Conservation (phyloP, 2,797 vertebrate genomes). For the Mionectes olivaceus region DNA sequence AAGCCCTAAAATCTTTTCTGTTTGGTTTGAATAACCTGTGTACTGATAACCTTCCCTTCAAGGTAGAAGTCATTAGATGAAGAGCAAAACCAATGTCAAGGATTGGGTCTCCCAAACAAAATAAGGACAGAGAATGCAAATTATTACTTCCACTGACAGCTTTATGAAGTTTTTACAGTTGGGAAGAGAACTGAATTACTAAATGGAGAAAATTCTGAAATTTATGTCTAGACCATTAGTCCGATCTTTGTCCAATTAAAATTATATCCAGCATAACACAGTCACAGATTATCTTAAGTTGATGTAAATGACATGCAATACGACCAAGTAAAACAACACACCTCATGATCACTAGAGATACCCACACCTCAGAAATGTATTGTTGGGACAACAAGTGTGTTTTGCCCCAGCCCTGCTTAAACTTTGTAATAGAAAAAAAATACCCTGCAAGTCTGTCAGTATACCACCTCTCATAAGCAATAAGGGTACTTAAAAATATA, state of each 20-base stretch:
- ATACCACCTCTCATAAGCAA: not conserved
- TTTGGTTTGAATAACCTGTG: not conserved
- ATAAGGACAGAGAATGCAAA: not conserved
- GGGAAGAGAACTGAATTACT: not conserved
- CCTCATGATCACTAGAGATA: no score
- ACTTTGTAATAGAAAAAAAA: not conserved
- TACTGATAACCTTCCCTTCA: not conserved
- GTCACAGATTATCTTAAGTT: not conserved
- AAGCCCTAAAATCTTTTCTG: not conserved
- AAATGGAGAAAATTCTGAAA: not conserved
- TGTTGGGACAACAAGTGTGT: not conserved
- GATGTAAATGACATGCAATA: not conserved
- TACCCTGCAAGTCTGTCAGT: not conserved
- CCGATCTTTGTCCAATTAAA: not conserved
- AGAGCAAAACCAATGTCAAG: not conserved
- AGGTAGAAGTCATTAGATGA: not conserved
- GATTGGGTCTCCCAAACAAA: not conserved
- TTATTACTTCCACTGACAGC: not conserved
- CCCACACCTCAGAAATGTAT: accelerated
- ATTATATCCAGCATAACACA: not conserved
- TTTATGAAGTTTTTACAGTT: not conserved
- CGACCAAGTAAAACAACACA: not conserved
- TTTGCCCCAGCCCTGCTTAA: not conserved
- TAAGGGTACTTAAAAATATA: not conserved
- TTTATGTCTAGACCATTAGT: not conserved